Evolutionary conservation across 2,888 invertebrate genomes (phyloP).

Genomic region (Siphonodentalium dalli): DNA sequence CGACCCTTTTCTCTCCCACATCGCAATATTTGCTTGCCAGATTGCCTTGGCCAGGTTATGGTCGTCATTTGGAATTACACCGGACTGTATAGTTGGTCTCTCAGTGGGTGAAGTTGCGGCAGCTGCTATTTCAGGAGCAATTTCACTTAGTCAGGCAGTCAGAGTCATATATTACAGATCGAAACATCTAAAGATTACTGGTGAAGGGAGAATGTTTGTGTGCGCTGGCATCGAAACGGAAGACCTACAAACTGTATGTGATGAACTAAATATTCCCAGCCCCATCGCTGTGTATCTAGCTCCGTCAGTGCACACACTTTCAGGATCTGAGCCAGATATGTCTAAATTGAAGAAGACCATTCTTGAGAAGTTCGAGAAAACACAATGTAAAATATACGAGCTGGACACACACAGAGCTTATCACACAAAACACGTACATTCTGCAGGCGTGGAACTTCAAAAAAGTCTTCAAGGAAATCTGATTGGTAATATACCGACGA

Average conservation of each 20-base stretch:
- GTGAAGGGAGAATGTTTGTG: conserved; percentile 16
- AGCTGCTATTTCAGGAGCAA: conserved; percentile 7
- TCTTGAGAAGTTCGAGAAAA: not conserved
- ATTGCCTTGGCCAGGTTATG: conserved; percentile 9
- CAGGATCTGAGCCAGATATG: conserved; percentile 22
- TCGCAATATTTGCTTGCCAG: conserved; percentile 1
- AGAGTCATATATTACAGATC: conserved; percentile 15
- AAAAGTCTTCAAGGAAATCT: too few relatives aligned
- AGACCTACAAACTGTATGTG: conserved; percentile 8
- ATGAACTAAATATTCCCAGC: not conserved
- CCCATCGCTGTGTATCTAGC: conserved; percentile 24
- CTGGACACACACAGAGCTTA: conserved; percentile 31
- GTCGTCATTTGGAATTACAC: conserved; percentile 10
- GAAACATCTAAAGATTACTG: not conserved
- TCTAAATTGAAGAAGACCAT: conserved; percentile 6
- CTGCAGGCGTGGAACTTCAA: conserved; percentile 6
- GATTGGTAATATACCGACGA: too few relatives aligned
- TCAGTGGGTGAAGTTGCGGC: conserved; percentile 27
- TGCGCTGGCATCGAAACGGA: not conserved
- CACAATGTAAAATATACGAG: not conserved
- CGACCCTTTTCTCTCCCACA: not conserved
- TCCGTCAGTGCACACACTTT: conserved; percentile 17
- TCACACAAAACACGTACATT: conserved; percentile 30
- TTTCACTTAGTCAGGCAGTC: conserved; percentile 9
- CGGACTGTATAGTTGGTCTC: conserved; percentile 18